Percentiles rank a stretch among this genome's conserved stretches.
phyloP scores from a whole-genome alignment of 2,797 vertebrate genomes.

The Hydrolagus colliei region DNA sequence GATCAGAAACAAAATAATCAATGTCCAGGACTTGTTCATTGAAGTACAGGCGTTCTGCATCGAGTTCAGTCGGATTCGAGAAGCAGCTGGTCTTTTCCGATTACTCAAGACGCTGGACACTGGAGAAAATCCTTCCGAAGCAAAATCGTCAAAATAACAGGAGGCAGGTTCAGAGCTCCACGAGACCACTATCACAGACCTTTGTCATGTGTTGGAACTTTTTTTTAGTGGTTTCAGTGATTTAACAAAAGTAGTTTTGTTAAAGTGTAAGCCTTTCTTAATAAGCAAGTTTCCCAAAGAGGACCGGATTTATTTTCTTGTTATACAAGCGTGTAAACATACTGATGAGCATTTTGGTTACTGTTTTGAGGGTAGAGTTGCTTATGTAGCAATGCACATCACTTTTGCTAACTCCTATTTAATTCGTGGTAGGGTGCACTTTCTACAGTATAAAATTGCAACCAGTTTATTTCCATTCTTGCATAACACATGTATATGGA shows the following conservation, averaged over 20 bases:
- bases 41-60: conserved; percentile 98
- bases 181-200: background rate
- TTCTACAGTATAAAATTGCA: conserved; percentile 22
- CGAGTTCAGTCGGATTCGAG: conserved; percentile 94
- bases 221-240: conserved; percentile 18
- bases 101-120: conserved; percentile 93
- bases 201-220: conserved; percentile 1
- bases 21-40: conserved; percentile 97
- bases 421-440: conserved; percentile 21
- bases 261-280: conserved; percentile 25
- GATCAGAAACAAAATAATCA: conserved; percentile 97
- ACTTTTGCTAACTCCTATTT: conserved; percentile 23
- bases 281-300: conserved; percentile 17
- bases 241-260: conserved; percentile 25
- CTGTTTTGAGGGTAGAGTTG: background rate
- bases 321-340: conserved; percentile 29
- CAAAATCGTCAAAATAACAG: conserved; percentile 73
- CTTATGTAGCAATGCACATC: conserved; percentile 18
- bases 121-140: conserved; percentile 77
- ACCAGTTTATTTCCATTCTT: conserved; percentile 25
- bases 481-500: conserved; percentile 13
- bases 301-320: conserved; percentile 31
- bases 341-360: conserved; percentile 19
- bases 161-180: conserved; percentile 1
- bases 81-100: conserved; percentile 91